Conservation (phyloP, 2,113 vertebrate genomes). For the Melanerpes formicivorus region DNA sequence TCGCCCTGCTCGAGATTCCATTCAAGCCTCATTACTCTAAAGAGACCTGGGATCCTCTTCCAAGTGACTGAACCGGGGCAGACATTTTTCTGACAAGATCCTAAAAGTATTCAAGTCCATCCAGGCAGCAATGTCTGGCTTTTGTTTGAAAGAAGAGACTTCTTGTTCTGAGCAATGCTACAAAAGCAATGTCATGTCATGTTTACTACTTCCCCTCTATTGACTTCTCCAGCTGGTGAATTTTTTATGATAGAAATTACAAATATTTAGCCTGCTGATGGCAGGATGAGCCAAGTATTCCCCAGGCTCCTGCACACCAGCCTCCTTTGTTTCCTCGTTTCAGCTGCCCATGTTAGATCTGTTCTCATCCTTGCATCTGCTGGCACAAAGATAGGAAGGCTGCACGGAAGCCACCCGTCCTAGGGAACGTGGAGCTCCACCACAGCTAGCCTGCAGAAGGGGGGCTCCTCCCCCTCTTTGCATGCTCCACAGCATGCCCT, state of each 20-base stretch:
- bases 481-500: background rate
- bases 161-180: constrained; percentile 60
- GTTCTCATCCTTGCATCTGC: constrained; percentile 35
- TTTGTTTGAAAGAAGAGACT: constrained; percentile 52
- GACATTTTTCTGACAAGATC: constrained; percentile 47
- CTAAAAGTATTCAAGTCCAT: constrained; percentile 57
- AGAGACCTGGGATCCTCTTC: constrained; percentile 56
- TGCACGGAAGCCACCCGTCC: background rate
- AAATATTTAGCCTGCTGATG: constrained; percentile 77
- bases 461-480: background rate
- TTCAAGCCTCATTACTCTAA: constrained; percentile 57
- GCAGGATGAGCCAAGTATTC: constrained; percentile 74
- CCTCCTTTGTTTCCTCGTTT: constrained; percentile 61
- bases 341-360: constrained; percentile 49
- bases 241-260: constrained; percentile 74
- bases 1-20: constrained; percentile 1
- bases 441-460: background rate
- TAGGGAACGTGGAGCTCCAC: background rate
- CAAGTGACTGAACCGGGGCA: constrained; percentile 55
- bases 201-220: constrained; percentile 74
- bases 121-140: constrained; percentile 55
- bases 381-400: background rate
- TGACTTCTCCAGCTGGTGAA: constrained; percentile 74
- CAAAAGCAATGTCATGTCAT: constrained; percentile 61
- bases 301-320: constrained; percentile 63